Evolutionary conservation across 2,113 vertebrate species (phyloP).

Genomic region (Oriolus oriolus): DNA sequence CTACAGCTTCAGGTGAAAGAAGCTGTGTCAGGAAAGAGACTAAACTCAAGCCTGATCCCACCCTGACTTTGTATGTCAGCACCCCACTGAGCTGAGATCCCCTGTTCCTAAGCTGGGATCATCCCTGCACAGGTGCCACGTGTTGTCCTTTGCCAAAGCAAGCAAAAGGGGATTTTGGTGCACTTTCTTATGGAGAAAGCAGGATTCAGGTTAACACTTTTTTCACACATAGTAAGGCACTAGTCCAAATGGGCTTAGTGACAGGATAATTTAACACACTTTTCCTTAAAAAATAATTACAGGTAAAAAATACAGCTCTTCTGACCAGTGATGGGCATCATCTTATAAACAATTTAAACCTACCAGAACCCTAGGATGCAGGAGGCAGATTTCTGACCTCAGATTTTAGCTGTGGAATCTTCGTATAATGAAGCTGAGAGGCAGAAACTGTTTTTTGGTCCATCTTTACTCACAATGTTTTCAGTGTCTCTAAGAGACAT

Average conservation of each 20-base stretch:
- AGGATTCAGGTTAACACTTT: neutral
- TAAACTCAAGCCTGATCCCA: neutral
- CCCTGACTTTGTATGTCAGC: neutral
- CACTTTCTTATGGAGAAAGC: neutral
- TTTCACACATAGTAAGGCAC: neutral
- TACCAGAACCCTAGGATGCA: neutral
- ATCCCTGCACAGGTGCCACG: neutral
- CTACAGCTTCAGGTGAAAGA: neutral
- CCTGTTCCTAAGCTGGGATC: neutral
- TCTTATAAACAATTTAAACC: neutral
- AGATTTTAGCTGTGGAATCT: neutral
- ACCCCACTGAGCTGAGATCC: neutral
- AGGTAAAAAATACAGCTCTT: neutral
- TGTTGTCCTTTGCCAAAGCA: neutral
- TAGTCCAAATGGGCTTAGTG: neutral
- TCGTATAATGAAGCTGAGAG: neutral
- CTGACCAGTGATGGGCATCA: neutral
- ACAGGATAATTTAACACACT: neutral
- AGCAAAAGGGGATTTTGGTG: neutral
- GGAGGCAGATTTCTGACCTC: neutral
- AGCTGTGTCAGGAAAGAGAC: neutral
- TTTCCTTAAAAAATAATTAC: neutral
- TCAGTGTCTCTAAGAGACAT: neutral
- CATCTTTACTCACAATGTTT: neutral
- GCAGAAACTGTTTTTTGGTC: neutral